phyloP scores from a whole-genome alignment of 2,797 vertebrate genomes.

The Clamator glandarius region DNA sequence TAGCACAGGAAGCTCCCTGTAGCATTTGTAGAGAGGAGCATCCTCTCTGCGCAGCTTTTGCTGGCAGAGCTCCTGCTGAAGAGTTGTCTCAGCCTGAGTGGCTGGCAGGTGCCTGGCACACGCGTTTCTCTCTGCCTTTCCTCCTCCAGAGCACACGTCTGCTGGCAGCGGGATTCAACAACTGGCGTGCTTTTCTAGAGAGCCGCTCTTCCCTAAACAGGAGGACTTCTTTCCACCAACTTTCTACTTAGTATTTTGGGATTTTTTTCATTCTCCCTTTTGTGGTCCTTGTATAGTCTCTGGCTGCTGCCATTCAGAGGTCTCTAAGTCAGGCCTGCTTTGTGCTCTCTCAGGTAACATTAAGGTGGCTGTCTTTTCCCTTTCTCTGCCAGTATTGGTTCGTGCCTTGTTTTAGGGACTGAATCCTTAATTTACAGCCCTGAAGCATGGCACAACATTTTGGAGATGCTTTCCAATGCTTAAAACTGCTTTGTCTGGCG shows the following conservation, averaged over 20 bases:
- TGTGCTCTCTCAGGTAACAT: neutral
- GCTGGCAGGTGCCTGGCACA: neutral
- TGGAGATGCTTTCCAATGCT: slow-evolving; percentile 36
- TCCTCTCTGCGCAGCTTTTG: neutral
- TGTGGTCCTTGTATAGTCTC: neutral
- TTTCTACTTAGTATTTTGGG: neutral
- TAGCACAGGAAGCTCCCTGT: neutral
- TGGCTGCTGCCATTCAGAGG: neutral
- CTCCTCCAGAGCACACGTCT: neutral
- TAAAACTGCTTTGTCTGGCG: slow-evolving; percentile 51
- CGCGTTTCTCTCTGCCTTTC: neutral
- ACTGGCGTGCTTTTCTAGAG: neutral
- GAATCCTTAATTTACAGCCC: slow-evolving; percentile 25
- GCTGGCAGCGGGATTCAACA: neutral
- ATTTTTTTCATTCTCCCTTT: neutral
- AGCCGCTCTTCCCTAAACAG: neutral
- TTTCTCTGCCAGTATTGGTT: neutral
- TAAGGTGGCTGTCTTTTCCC: neutral
- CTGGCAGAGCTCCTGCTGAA: neutral
- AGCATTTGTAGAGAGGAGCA: neutral
- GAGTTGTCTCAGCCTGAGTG: neutral
- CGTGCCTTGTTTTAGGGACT: neutral
- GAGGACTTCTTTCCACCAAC: neutral
- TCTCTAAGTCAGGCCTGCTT: neutral
- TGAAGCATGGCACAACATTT: neutral